These are phyloP conservation scores for Slavum lentiscoides DNA, from an alignment of 2,888 invertebrate genomes.

Conservation along the genomic window DNA sequence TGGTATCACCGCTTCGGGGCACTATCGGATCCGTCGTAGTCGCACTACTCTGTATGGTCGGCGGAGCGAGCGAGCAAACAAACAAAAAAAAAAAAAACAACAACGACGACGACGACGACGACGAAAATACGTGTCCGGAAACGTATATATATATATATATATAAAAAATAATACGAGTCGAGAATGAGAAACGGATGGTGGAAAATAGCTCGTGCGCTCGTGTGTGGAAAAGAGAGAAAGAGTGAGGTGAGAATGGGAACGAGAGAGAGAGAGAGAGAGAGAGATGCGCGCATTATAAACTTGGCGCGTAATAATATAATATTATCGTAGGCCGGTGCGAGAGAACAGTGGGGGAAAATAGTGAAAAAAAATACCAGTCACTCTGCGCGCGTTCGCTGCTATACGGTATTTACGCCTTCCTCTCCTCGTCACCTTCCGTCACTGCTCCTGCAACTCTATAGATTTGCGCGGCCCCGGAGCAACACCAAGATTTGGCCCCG, in stretches of 20 bases:
- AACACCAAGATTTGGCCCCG: no score
- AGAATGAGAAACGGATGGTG: constrained; percentile 34
- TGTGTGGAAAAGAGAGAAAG: not conserved
- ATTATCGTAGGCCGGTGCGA: constrained; percentile 19
- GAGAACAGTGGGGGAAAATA: not conserved
- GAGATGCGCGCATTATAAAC: constrained; percentile 4
- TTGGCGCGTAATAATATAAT: not conserved
- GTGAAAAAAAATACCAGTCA: not conserved
- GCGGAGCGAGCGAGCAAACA: constrained; percentile 7
- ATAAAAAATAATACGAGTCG: constrained; percentile 27
- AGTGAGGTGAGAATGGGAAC: not conserved
- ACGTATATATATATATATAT: constrained; percentile 15
- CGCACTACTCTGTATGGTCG: constrained; percentile 34
- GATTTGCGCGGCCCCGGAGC: no score
- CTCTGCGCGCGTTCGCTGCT: not conserved
- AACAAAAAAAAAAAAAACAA: constrained; percentile 2
- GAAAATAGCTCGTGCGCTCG: not conserved
- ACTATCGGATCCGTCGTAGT: constrained; percentile 42
- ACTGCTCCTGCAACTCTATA: no score
- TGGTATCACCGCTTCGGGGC: constrained; percentile 6
- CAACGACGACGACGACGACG: no score
- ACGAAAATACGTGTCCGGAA: constrained; percentile 41
- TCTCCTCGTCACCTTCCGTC: no score
- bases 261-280: not conserved
- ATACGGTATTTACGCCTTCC: no score